A percentile compares a stretch with the other conserved stretches of the same genome.
Conservation (phyloP, 2,797 vertebrate species). For the Molossus alvarezi region DNA sequence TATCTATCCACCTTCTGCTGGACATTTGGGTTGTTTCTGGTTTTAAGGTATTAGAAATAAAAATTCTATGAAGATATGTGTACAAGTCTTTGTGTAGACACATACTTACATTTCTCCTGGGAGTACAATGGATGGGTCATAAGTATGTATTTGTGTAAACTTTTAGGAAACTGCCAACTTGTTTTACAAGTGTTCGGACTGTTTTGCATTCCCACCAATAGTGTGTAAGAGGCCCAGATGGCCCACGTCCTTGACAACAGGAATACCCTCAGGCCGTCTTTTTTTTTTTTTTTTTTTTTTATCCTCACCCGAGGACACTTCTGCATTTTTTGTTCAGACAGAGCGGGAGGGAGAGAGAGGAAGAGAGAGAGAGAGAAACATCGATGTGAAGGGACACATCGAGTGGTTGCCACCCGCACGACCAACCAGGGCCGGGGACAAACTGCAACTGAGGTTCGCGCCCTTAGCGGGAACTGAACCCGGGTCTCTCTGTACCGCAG, state of each 20-base stretch:
- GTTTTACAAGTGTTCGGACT: not conserved
- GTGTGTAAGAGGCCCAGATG: not conserved
- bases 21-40: not conserved
- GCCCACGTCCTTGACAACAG: not conserved
- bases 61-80: not conserved
- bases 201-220: not conserved
- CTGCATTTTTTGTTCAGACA: no score
- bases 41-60: slow-evolving; percentile 9
- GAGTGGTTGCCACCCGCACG: no score
- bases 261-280: not conserved
- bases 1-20: not conserved
- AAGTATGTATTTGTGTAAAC: not conserved
- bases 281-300: no score
- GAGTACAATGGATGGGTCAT: not conserved
- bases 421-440: no score
- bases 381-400: no score
- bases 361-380: no score
- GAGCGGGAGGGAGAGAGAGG: no score
- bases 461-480: no score
- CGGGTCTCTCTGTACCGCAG: no score
- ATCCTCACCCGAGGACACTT: no score
- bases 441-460: no score
- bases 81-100: not conserved
- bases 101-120: not conserved
- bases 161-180: slow-evolving; percentile 32